Base-by-base conservation (phyloP, 2,888 invertebrate species). In the Eilema depressum region DNA sequence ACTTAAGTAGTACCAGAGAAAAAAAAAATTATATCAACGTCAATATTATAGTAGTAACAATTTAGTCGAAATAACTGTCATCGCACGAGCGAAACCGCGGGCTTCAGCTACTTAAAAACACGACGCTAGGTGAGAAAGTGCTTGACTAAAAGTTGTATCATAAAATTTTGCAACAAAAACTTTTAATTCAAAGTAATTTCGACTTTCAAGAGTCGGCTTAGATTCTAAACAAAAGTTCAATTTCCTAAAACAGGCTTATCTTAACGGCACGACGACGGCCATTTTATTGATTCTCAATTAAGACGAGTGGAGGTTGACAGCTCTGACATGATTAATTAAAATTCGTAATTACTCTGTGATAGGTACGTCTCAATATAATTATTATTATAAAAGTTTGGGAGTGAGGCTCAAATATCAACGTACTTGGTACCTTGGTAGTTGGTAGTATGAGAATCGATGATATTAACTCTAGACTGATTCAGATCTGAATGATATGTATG, bases 281-380 rank as follows among this genome's bases (percentile, higher is more conserved):
- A 63, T 53, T 25, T 12, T 75, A 81, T 82, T 65, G 82, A 81
- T 82, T 82, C 69, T 76, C 72, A 75, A 81, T 80, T 79, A 81
- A 47, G 66, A 69, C 63, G 74, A 71, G 63, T 61, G 61, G 61
- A 62, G 70, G 64, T n/a, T 63, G 65, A 59, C 69, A 68, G 61
- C 23, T 28, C 66, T 33, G 63, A 66, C 62, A 53, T 67, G 78
- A 71, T 73, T 82, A 78, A 81, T 81, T 80, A 82, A 72, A 73
- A 61, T 70, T 69, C 37, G 62, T 72, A 66, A 69, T 72, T 69
- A 72, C 47, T 30, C 37, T 41, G 56, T 61, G 61, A 59, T 72
- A 47, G 65, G 30, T 59, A 59, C 53, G 61, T 41, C 25, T 61
- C 57, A 53, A 66, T 66, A 57, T 63, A 20, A 41, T 66, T 25